These are phyloP conservation scores for Cydia fagiglandana DNA, from an alignment of 1,140 invertebrate species.

Conservation along the genomic window DNA sequence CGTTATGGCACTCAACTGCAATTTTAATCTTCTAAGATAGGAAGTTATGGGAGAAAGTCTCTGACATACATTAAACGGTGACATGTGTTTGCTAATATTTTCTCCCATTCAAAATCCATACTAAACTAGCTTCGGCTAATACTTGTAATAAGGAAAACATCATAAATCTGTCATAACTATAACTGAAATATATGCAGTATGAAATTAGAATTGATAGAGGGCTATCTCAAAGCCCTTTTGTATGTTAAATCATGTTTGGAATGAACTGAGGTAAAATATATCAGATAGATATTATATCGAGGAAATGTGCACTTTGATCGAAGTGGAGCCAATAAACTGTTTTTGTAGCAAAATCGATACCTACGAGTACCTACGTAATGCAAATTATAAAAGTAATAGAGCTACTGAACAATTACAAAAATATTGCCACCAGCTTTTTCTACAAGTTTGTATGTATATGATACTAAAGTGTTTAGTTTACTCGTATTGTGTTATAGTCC, in stretches of 20 bases:
- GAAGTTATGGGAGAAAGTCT: conserved; percentile 8
- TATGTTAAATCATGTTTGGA: not conserved
- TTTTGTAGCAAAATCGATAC: too few species aligned
- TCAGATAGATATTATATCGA: not conserved
- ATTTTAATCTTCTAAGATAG: conserved; percentile 14
- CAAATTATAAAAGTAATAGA: not conserved
- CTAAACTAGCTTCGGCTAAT: not conserved
- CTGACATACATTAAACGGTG: conserved; percentile 7
- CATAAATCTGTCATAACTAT: conserved; percentile 12
- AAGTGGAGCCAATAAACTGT: not conserved
- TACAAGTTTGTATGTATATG: not conserved
- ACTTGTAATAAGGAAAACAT: conserved; percentile 2
- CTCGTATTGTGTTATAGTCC: not conserved
- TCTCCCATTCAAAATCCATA: not conserved
- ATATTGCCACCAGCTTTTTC: not conserved
- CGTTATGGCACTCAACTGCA: conserved; percentile 8
- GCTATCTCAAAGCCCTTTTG: not conserved
- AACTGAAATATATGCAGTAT: conserved; percentile 1
- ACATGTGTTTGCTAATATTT: conserved; percentile 8
- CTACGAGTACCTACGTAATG: too few species aligned
- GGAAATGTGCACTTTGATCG: too few species aligned
- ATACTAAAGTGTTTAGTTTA: not conserved
- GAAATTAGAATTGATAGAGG: not conserved
- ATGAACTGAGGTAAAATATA: not conserved
- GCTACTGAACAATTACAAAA: not conserved